These are phyloP conservation scores for Chanos chanos DNA, from an alignment of 2,797 vertebrate species.

Conservation along the genomic window DNA sequence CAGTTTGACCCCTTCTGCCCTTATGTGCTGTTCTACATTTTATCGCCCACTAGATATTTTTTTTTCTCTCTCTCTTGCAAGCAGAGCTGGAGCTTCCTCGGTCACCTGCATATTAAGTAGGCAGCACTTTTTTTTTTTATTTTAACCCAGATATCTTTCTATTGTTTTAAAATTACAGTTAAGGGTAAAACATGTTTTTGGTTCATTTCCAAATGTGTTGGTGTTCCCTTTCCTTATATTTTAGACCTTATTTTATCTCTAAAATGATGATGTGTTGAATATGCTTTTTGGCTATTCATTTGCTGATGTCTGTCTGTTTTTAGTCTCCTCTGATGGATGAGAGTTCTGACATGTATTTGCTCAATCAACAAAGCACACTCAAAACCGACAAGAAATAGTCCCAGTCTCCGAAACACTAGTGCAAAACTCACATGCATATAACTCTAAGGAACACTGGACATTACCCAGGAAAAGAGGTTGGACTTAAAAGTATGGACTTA, in stretches of 20 bases:
- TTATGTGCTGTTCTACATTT: constrained; percentile 22
- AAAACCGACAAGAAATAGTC: too few species aligned
- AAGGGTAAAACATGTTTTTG: background rate
- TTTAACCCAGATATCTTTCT: background rate
- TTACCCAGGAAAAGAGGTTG: too few species aligned
- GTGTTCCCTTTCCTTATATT: too few species aligned
- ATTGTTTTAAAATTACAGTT: constrained; percentile 2
- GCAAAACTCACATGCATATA: background rate
- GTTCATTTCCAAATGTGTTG: background rate
- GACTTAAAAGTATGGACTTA: too few species aligned
- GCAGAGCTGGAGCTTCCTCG: background rate
- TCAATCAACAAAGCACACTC: too few species aligned
- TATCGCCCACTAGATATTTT: constrained; percentile 33
- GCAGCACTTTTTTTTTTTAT: constrained; percentile 1
- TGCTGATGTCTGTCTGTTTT: constrained; percentile 12
- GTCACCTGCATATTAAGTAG: constrained; percentile 14
- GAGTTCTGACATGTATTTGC: background rate
- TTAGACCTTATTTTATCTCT: background rate
- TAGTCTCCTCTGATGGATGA: background rate
- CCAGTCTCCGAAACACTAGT: too few species aligned
- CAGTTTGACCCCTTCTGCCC: constrained; percentile 28
- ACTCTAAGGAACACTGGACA: background rate
- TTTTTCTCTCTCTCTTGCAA: background rate
- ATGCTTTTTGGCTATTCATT: constrained; percentile 14
- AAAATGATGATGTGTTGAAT: background rate